Base-by-base conservation (phyloP, 2,797 vertebrate genomes). In the Urosaurus nigricauda region DNA sequence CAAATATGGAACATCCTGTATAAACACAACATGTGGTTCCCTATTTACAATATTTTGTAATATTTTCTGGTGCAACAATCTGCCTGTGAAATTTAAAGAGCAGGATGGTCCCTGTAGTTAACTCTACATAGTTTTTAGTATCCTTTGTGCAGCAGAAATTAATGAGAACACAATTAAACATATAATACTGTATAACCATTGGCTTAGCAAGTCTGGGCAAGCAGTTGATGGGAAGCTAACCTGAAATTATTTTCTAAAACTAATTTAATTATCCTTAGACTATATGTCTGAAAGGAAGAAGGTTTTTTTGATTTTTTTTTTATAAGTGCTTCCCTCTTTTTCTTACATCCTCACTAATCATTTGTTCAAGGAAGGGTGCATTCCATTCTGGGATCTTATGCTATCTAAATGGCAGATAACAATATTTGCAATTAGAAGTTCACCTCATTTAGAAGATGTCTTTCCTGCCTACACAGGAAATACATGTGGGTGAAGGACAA, bases 401-500 rank as follows among this genome's bases (percentile, higher is more conserved):
- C 56, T 12, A 68, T 87, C 85, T 85, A 87, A 90, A 73, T 73
- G 43, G 88, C 47, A 1, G 4, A 90, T 79, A 19, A 0, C 63
- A 82, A 56, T 5, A 88, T 11, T 26, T 91, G 47, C 24, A 29
- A 71, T 9, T 81, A 79, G 86, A 89, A 93, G 91, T 53, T 91
- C 37, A 63, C 17, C 88, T 35, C 89, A 79, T 81, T 40, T 43
- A 47, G 3, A 37, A 68, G 19, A 65, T 89, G 11, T 79, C 63
- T 29, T 87, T 91, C 24, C 73, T 43, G 88, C 43, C 29, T 91
- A 51, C 75, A 40, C 0, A 60, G 68, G 84, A 93, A 74, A 63
- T 78, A 92, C 87, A 89, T 89, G 80, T 68, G 87, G 89, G 29
- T 53, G 16, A 78, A 84, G 71, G 88, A 60, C 91, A 86, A 92